Base-by-base conservation (phyloP, 1,140 invertebrate species). In the Oryctes rhinoceros region DNA sequence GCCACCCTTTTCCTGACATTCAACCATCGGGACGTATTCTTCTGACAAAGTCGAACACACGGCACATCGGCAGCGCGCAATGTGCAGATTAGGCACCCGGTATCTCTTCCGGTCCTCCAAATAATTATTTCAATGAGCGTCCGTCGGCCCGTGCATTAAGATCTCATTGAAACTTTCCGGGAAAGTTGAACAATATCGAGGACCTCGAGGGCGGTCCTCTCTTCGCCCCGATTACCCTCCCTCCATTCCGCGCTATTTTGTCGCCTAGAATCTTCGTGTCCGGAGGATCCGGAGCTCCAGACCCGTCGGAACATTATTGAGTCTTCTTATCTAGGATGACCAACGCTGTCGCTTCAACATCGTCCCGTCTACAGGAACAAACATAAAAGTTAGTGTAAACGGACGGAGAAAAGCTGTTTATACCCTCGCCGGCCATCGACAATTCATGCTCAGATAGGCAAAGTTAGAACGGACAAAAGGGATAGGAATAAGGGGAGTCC, bases 351-450 rank as follows among this genome's bases (percentile, higher is more conserved):
- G 53, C 15, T 18, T 59, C 53, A 3, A 3, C 15, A n/a, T 15
- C n/a, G 18, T 18, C 53, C 53, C 53, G 15, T 6, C 5, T 59
- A 6, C 18, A 18, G 53, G 53, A 59, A 6, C 53, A 59, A 59
- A 59, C 53, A 59, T 59, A 59, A 59, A 59, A 59, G 53, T 59
- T 59, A 59, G 53, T 59, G 53, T 59, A 59, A 59, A 59, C 53
- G 53, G 53, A 59, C 53, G 53, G 53, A 59, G 15, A 15, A 59
- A 59, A 59, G 53, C 53, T 59, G 53, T 59, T 59, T 59, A 59
- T 59, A 59, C 53, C 53, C 53, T 59, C 0, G 53, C 53, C 18
- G 18, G 15, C 53, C 53, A 59, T 59, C 53, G 53, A 59, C 53
- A 18, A 59, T 18, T 59, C 53, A 59, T 59, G 53, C 53, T n/a